A percentile compares a stretch with the other conserved stretches of the same genome.
These are phyloP conservation scores for Drosophila punjabiensis DNA, from an alignment of 1,140 invertebrate genomes.

Conservation along the genomic window DNA sequence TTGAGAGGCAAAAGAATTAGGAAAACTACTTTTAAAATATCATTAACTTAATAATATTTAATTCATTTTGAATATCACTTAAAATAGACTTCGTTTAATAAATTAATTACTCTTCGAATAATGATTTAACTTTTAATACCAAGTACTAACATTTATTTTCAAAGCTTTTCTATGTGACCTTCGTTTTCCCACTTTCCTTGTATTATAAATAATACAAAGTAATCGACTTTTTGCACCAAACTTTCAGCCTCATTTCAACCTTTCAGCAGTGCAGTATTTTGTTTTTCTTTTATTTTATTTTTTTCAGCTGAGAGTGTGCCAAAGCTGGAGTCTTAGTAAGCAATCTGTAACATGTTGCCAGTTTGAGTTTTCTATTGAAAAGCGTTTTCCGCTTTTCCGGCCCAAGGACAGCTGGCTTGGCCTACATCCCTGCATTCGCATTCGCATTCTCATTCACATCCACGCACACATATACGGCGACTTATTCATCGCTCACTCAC, in stretches of 20 bases:
- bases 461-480: conserved; percentile 27
- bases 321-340: conserved; percentile 35
- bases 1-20: too few relatives aligned
- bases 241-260: conserved; percentile 17
- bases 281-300: background rate
- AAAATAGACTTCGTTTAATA: background rate
- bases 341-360: conserved; percentile 55
- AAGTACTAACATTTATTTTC: background rate
- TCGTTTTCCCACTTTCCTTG: background rate
- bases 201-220: conserved; percentile 9
- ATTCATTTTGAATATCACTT: too few relatives aligned
- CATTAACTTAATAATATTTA: too few relatives aligned
- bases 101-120: background rate
- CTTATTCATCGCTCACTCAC: conserved; percentile 51
- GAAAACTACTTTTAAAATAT: too few relatives aligned
- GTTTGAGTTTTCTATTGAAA: conserved; percentile 66
- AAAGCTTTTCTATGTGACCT: background rate
- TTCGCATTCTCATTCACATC: conserved; percentile 21
- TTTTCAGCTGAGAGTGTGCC: conserved; percentile 3
- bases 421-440: conserved; percentile 43
- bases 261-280: conserved; percentile 27
- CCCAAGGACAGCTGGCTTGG: conserved; percentile 68
- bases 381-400: conserved; percentile 63
- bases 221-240: conserved; percentile 4
- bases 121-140: background rate